phyloP scores from a whole-genome alignment of 2,797 vertebrate species.

The Helicolenus hilgendorfi region DNA sequence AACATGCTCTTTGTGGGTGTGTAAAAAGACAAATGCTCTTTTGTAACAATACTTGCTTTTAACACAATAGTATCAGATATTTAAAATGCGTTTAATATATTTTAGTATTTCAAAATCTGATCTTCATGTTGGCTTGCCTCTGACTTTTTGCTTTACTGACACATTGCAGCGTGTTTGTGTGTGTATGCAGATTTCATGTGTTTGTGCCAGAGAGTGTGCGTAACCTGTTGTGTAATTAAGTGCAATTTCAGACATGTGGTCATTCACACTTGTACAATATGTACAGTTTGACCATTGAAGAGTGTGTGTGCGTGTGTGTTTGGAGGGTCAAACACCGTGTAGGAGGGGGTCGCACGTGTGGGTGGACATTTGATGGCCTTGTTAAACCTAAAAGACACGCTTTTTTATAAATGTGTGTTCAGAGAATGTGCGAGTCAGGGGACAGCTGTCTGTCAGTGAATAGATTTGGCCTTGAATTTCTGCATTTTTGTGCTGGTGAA shows the following conservation, averaged over 20 bases:
- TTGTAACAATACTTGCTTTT: too few species aligned
- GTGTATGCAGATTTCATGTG: not conserved
- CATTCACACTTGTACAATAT: not conserved
- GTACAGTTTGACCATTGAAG: constrained; percentile 1
- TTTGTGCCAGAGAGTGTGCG: not conserved
- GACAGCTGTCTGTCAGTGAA: constrained; percentile 33
- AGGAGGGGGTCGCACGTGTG: constrained; percentile 14
- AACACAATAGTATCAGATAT: not conserved
- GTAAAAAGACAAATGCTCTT: not conserved
- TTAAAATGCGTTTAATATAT: not conserved
- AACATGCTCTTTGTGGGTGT: not conserved
- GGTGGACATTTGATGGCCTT: constrained; percentile 56
- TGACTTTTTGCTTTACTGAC: not conserved
- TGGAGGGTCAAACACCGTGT: not conserved
- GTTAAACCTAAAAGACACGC: constrained; percentile 48
- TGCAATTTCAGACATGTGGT: not conserved
- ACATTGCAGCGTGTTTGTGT: not conserved
- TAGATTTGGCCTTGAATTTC: constrained; percentile 59
- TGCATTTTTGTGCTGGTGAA: constrained; percentile 46
- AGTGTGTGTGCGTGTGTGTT: not conserved
- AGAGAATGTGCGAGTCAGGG: constrained; percentile 14
- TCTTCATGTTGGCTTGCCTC: not conserved
- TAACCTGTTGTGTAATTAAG: constrained; percentile 4
- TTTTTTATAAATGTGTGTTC: not conserved
- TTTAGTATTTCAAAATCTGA: not conserved